Conservation (phyloP, 2,888 invertebrate genomes). For the Hydrotaea diabolus region DNA sequence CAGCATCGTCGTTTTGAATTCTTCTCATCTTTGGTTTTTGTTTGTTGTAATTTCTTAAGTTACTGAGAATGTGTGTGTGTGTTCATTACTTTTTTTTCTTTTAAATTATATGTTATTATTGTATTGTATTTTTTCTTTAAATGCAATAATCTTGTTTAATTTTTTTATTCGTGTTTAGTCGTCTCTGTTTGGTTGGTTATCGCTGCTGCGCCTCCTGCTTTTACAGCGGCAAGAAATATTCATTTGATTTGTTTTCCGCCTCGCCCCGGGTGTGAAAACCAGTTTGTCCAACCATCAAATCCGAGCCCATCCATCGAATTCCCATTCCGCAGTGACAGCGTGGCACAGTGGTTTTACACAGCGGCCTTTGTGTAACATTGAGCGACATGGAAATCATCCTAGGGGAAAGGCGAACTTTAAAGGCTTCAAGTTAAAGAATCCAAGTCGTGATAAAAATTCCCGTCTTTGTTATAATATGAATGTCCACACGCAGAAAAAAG, state of each 20-base stretch:
- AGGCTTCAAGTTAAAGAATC: no score
- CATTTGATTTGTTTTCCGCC: conserved; percentile 49
- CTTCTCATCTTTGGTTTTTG: conserved; percentile 15
- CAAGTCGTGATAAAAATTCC: no score
- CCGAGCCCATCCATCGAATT: conserved; percentile 27
- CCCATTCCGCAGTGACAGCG: neutral
- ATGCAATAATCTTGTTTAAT: conserved; percentile 37
- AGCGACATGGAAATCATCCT: no score
- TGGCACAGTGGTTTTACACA: neutral
- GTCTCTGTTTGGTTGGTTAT: neutral
- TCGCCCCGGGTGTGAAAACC: conserved; percentile 57
- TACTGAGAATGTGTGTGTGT: neutral
- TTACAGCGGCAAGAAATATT: neutral
- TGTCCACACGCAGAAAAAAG: no score
- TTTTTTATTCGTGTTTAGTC: conserved; percentile 10
- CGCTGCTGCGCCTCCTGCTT: neutral
- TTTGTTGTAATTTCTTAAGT: neutral
- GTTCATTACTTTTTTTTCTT: no score
- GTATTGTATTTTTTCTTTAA: conserved; percentile 19
- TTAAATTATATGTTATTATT: conserved; percentile 31
- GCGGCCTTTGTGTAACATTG: no score
- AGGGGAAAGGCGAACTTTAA: no score
- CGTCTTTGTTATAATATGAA: no score
- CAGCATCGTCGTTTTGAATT: neutral
- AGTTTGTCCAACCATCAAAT: conserved; percentile 54